Conservation (phyloP, 1,140 invertebrate genomes). For the Vanessa tameamea region DNA sequence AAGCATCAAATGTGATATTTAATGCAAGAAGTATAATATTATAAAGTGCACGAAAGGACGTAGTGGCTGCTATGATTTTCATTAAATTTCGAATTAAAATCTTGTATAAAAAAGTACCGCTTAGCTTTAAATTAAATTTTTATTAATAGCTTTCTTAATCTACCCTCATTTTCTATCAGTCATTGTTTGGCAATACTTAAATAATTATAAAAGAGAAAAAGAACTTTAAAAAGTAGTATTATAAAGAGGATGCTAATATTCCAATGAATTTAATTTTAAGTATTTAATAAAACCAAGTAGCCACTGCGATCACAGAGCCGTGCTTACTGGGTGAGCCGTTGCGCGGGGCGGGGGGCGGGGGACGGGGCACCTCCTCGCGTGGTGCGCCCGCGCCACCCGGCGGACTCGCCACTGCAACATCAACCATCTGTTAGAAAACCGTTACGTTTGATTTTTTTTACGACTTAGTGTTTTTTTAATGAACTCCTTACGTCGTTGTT, state of each 20-base stretch:
- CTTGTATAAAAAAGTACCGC: neutral
- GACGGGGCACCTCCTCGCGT: slow-evolving; percentile 60
- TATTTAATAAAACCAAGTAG: slow-evolving; percentile 38
- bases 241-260: too few species aligned
- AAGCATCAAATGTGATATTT: slow-evolving; percentile 23
- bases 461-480: neutral
- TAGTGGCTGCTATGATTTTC: slow-evolving; percentile 38
- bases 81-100: neutral
- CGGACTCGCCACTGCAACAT: slow-evolving; percentile 76
- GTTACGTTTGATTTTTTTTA: neutral
- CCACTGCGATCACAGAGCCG: slow-evolving; percentile 48
- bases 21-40: slow-evolving; percentile 15
- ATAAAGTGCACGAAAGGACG: slow-evolving; percentile 47
- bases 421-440: slow-evolving; percentile 31
- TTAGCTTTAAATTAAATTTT: too few species aligned
- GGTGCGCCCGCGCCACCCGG: slow-evolving; percentile 69
- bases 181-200: too few species aligned
- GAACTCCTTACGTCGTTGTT: neutral
- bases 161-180: neutral
- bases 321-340: slow-evolving; percentile 77
- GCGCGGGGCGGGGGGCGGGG: slow-evolving; percentile 66
- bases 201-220: too few species aligned
- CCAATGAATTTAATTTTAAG: too few species aligned
- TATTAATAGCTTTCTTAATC: neutral
- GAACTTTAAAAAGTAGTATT: too few species aligned